Base-by-base conservation (phyloP, 35 echinoderm and acorn worm genomes). In the Patiria miniata region DNA sequence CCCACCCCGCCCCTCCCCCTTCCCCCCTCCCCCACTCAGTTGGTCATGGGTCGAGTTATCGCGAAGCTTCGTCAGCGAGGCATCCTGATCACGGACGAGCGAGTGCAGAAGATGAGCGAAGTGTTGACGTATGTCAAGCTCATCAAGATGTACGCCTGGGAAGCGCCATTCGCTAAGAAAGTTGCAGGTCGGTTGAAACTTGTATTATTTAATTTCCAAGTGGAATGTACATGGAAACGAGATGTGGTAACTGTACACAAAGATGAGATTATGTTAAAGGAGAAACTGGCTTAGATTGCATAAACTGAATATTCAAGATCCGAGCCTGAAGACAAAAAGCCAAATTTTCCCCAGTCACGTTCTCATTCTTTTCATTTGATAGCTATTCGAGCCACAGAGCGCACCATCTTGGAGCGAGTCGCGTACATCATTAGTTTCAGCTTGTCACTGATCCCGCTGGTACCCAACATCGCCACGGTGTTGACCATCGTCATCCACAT, bases 71-170 rank as follows among this genome's bases (percentile, higher is more conserved):
- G 95, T 36, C 83, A 93, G 9, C 83, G 86, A 32, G 90, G 91
- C 56, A 97, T 97, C 37, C 36, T 77, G 19, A 85, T 97, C 52
- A 97, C 95, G 2, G 95, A 97, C 36, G 68, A 91, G 56, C 60
- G 95, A 37, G 91, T 97, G 1, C 95, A 93, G 69, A 93, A 93
- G 79, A 97, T 97, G 95, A 97, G 93, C 53, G 95, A 97, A 51
- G 88, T 97, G 15, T 81, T 97, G 14, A 97, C 84, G 0, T 94
- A 85, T 40, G 89, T 97, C 42, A 97, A 97, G 77, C 91, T 97
- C 14, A 94, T 97, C 79, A 97, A 97, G 86, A 97, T 97, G 95
- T 97, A 97, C 50, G 95, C 95, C 15, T 97, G 95, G 95, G 95
- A 97, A 59, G 85, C 88, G 19, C 95, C 95, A 77, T 97, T 97